Percentiles rank a stretch among this genome's conserved stretches.
These are phyloP conservation scores for Scaeva pyrastri DNA, from an alignment of 2,888 invertebrate genomes.

Conservation along the genomic window DNA sequence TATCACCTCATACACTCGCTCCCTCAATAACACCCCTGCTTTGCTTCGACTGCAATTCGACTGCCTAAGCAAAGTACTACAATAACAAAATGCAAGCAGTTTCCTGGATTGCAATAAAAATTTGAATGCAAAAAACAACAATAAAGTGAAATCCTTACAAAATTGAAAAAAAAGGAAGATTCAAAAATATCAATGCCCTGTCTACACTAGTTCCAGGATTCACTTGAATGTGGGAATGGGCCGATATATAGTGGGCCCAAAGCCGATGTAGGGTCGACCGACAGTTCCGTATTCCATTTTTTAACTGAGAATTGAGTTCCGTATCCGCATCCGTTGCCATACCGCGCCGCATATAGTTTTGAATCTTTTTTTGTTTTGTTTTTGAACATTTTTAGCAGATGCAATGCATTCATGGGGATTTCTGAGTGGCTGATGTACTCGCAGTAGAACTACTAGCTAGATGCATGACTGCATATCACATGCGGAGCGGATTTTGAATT, in stretches of 20 bases:
- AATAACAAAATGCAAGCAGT: conserved; percentile 67
- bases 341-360: conserved; percentile 32
- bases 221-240: background rate
- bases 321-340: background rate
- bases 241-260: background rate
- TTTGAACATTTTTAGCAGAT: conserved; percentile 74
- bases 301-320: conserved; percentile 12
- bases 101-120: conserved; percentile 67
- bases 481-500: conserved; percentile 75
- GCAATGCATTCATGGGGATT: conserved; percentile 75
- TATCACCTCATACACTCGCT: conserved; percentile 49
- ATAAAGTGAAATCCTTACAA: conserved; percentile 59
- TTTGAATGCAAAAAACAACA: conserved; percentile 60
- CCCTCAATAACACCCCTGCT: background rate
- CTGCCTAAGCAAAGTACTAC: conserved; percentile 58
- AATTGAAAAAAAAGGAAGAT: conserved; percentile 37
- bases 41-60: background rate
- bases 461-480: conserved; percentile 75
- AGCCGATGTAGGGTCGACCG: no score
- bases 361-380: conserved; percentile 46
- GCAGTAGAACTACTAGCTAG: conserved; percentile 59
- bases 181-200: conserved; percentile 64
- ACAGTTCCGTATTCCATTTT: conserved; percentile 40
- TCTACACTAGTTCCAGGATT: conserved; percentile 1
- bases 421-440: conserved; percentile 75